Percentiles rank a stretch among this genome's conserved stretches.
Evolutionary conservation across 2,888 invertebrate genomes (phyloP).

Genomic region (Scaptomyza caliginosa): DNA sequence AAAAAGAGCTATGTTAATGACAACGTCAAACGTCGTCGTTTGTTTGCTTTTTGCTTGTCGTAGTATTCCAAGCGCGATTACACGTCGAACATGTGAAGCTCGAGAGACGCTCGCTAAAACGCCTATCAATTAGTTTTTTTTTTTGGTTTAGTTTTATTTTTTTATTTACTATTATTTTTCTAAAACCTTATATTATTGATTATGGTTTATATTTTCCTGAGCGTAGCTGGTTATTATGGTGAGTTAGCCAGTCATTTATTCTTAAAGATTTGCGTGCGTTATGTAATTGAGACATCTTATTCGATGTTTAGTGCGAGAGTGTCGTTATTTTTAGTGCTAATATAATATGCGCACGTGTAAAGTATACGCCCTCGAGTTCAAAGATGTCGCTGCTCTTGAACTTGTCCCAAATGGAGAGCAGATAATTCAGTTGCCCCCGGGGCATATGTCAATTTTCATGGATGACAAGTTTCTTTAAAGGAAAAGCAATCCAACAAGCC

Average conservation of each 20-base stretch:
- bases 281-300: conserved; percentile 52
- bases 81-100: conserved; percentile 83
- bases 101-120: conserved; percentile 48
- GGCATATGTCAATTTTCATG: conserved; percentile 50
- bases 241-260: conserved; percentile 62
- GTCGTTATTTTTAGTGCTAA: conserved; percentile 47
- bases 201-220: conserved; percentile 84
- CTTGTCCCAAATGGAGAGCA: conserved; percentile 37
- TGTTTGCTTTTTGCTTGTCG: conserved; percentile 34
- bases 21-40: conserved; percentile 55
- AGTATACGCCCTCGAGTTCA: conserved; percentile 52
- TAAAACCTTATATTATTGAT: conserved; percentile 28
- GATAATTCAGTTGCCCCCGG: conserved; percentile 14
- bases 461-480: conserved; percentile 34
- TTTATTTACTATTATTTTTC: conserved; percentile 36
- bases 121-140: conserved; percentile 40
- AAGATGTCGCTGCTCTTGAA: conserved; percentile 48
- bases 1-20: conserved; percentile 33
- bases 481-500: conserved; percentile 33
- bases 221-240: conserved; percentile 83
- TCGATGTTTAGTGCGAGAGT: conserved; percentile 16
- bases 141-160: conserved; percentile 32
- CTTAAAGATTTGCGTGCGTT: conserved; percentile 54
- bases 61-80: conserved; percentile 83
- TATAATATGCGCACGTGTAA: conserved; percentile 40